Evolutionary conservation across 2,888 invertebrate species (phyloP).

Genomic region (Diploptera punctata): DNA sequence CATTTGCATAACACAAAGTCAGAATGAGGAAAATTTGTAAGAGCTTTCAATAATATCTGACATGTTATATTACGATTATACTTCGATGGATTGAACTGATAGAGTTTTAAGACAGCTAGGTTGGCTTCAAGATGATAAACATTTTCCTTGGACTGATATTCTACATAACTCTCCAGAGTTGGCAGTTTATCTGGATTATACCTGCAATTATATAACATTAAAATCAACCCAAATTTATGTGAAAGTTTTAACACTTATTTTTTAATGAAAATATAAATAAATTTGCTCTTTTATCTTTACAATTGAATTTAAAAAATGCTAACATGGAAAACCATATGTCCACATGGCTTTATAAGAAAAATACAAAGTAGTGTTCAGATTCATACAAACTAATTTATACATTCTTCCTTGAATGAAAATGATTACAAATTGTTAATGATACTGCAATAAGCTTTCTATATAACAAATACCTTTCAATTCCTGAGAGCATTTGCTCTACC

Average conservation of each 20-base stretch:
- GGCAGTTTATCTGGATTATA: slow-evolving; percentile 96
- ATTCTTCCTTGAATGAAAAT: too few species aligned
- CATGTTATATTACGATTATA: slow-evolving; percentile 86
- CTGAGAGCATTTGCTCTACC: slow-evolving; percentile 85
- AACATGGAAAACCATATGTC: not conserved
- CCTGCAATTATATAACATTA: slow-evolving; percentile 61
- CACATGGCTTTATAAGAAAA: too few species aligned
- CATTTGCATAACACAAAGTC: slow-evolving; percentile 97
- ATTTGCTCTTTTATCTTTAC: not conserved
- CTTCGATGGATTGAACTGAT: slow-evolving; percentile 92
- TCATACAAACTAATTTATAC: too few species aligned
- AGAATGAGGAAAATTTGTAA: slow-evolving; percentile 96
- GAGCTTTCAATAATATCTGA: slow-evolving; percentile 91
- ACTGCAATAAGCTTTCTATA: too few species aligned
- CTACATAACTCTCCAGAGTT: slow-evolving; percentile 90
- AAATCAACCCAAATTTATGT: too few species aligned
- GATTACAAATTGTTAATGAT: too few species aligned
- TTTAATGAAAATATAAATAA: too few species aligned
- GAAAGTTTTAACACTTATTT: not conserved
- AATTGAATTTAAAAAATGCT: not conserved
- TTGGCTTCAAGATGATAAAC: slow-evolving; percentile 97
- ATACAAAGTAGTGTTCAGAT: too few species aligned
- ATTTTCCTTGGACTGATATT: slow-evolving; percentile 91
- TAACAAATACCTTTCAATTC: slow-evolving; percentile 82
- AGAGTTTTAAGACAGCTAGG: slow-evolving; percentile 93